Percentiles rank a stretch among this genome's conserved stretches.
These are phyloP conservation scores for Brachyopa scutellaris DNA, from an alignment of 2,888 invertebrate genomes.

Conservation along the genomic window DNA sequence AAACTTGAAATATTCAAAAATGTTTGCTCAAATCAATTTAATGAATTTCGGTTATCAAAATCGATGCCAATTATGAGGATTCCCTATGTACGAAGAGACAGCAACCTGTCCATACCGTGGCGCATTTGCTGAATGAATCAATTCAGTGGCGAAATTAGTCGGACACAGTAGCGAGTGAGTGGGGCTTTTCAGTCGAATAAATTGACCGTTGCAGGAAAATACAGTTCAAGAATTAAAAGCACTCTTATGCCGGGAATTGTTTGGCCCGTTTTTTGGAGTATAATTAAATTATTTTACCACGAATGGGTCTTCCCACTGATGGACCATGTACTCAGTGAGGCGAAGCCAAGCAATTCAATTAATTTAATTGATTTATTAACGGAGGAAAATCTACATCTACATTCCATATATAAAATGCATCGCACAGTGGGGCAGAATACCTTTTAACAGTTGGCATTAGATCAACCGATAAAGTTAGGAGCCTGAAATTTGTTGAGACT, in stretches of 20 bases:
- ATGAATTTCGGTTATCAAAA: constrained; percentile 61
- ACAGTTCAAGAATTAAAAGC: constrained; percentile 57
- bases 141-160: constrained; percentile 28
- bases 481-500: no score
- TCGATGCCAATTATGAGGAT: constrained; percentile 46
- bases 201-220: constrained; percentile 50
- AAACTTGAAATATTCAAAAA: constrained; percentile 24
- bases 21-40: constrained; percentile 69
- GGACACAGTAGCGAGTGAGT: background rate
- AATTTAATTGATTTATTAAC: constrained; percentile 71
- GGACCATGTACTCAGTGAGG: background rate
- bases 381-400: constrained; percentile 44
- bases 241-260: constrained; percentile 45
- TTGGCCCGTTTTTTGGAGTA: constrained; percentile 62
- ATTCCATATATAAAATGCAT: no score
- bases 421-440: no score
- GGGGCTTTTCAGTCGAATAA: constrained; percentile 23
- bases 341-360: constrained; percentile 62
- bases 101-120: background rate
- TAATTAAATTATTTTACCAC: constrained; percentile 55
- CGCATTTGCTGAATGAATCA: constrained; percentile 18
- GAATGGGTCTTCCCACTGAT: constrained; percentile 17
- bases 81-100: constrained; percentile 31
- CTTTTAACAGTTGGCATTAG: no score
- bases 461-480: no score